Base-by-base conservation (phyloP, 2,113 vertebrate genomes). In the Triplophysa siluroides region DNA sequence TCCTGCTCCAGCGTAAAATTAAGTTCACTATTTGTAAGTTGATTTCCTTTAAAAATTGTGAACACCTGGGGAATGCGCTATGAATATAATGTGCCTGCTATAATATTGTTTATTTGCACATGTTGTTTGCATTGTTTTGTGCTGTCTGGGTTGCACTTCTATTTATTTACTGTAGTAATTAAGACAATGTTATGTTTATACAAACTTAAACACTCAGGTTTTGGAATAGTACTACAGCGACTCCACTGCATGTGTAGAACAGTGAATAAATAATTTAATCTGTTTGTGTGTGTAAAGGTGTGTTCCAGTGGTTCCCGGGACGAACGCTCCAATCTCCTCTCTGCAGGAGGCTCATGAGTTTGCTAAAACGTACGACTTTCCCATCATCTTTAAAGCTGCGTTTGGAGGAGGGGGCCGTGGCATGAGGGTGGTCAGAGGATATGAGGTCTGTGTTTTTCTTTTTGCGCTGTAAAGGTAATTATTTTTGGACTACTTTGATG, bases 371-470 rank as follows among this genome's bases (percentile, higher is more conserved):
- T 93, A 94, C 0, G 91, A 90, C 81, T 94, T 94, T 47, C 94
- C 94, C 66, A 92, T 95, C 67, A 95, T 95, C 88, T 94, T 95
- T 81, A 95, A 95, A 83, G 94, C 94, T 0, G 94, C 94, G 13
- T 94, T 91, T 1, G 94, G 94, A 2, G 94, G 94, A 14, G 94
- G 94, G 8, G 94, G 94, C 2, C 89, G 93, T 2, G 94, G 94
- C 72, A 95, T 95, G 94, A 85, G 94, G 61, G 93, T 95, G 0
- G 94, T 95, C 52, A 87, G 90, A 41, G 90, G 84, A 81, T 94
- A 94, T 0, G 93, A 95, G 91, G 94, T 94, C 70, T 86, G 81
- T 64, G 8, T 29, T 38, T 61, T 8, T 78, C 21, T n/a, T 18
- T 9, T 70, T 21, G 16, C 5, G 24, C 5, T 29, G 16, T 23